Conservation (phyloP, 2,113 vertebrate genomes). For the Nothocercus nigrocapillus region DNA sequence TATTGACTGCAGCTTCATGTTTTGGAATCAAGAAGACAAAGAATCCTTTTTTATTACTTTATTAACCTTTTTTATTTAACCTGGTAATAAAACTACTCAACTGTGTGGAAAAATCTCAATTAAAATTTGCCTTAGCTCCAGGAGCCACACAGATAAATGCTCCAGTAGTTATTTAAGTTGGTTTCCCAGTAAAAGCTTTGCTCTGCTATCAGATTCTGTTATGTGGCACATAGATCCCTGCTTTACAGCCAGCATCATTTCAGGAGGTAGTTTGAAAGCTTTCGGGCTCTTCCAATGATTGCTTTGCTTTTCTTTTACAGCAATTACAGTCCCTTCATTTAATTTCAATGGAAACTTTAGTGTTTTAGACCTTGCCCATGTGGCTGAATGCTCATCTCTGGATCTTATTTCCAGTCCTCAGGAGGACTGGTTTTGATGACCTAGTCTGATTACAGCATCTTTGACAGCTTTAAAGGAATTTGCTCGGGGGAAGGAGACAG, state of each 20-base stretch:
- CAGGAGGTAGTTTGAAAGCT: slow-evolving; percentile 37
- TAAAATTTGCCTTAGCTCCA: slow-evolving; percentile 40
- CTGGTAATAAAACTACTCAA: slow-evolving; percentile 53
- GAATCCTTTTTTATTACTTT: slow-evolving; percentile 47
- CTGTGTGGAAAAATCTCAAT: slow-evolving; percentile 21
- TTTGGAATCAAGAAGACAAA: slow-evolving; percentile 31
- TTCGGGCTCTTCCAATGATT: slow-evolving; percentile 8
- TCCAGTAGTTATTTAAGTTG: background rate
- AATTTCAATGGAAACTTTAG: slow-evolving; percentile 73
- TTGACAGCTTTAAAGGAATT: slow-evolving; percentile 84
- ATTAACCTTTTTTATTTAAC: slow-evolving; percentile 53
- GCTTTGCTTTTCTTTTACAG: slow-evolving; percentile 34
- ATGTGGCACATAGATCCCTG: slow-evolving; percentile 11
- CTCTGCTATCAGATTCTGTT: slow-evolving; percentile 39
- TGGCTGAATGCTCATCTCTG: slow-evolving; percentile 66
- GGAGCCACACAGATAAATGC: background rate
- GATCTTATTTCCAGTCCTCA: slow-evolving; percentile 75
- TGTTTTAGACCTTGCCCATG: slow-evolving; percentile 66
- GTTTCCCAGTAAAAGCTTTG: slow-evolving; percentile 20
- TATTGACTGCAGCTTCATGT: background rate
- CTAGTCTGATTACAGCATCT: slow-evolving; percentile 81
- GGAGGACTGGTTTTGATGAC: slow-evolving; percentile 57
- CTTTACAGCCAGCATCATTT: background rate
- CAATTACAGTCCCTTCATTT: slow-evolving; percentile 70
- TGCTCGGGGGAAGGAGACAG: slow-evolving; percentile 72